These are phyloP conservation scores for Catagonus wagneri DNA, from an alignment of 2,113 vertebrate species.

Conservation along the genomic window DNA sequence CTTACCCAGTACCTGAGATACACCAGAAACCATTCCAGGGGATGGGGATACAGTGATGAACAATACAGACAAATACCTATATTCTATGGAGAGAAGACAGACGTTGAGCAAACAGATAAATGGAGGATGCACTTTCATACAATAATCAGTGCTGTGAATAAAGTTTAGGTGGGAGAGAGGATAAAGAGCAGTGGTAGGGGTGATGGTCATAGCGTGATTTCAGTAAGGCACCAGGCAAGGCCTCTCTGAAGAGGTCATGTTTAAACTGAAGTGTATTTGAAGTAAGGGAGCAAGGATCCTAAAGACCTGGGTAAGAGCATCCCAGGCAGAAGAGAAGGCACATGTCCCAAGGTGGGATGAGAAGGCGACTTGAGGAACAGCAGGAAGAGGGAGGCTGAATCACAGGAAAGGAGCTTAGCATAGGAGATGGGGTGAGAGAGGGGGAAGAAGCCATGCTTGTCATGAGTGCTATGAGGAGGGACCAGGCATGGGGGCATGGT, in stretches of 20 bases:
- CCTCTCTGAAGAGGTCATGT: not conserved
- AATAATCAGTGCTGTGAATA: not conserved
- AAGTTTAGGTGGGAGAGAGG: not conserved
- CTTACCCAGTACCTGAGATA: not conserved
- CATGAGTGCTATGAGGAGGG: rapidly evolving
- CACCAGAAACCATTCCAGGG: not conserved
- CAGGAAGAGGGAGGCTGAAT: not conserved
- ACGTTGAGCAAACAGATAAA: not conserved
- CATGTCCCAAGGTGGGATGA: not conserved
- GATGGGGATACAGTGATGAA: not conserved
- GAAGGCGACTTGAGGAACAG: not conserved
- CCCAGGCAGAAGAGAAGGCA: not conserved
- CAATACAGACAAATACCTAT: not conserved
- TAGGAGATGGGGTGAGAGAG: not conserved
- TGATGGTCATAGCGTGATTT: not conserved
- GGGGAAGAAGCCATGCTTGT: not conserved
- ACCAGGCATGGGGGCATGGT: rapidly evolving
- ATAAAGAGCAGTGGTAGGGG: not conserved
- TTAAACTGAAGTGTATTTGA: not conserved
- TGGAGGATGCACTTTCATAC: not conserved
- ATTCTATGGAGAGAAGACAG: not conserved
- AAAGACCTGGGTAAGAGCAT: not conserved
- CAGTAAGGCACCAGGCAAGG: not conserved
- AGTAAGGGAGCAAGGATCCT: not conserved
- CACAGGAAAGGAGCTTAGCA: not conserved